Evolutionary conservation across 2,888 invertebrate species (phyloP), one percentile per base, ranked within the genome.

Genomic region (Athetis lepigone): DNA sequence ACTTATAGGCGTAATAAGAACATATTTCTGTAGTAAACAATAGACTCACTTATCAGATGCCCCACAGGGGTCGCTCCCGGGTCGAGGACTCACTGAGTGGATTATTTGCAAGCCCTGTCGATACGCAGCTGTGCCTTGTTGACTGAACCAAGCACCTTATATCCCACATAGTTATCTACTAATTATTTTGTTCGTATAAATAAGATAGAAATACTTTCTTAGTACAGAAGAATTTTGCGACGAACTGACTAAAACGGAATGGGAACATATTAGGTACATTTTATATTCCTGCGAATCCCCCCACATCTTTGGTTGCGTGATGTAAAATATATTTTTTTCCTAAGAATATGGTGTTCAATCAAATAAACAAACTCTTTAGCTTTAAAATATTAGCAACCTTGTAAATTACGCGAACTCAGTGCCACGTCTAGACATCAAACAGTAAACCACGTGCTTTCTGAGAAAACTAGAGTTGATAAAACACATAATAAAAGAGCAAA

Each of bases 41-140:
- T 72, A 56, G 52, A 51, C 8, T 37, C 25, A 42, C 46, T 67
- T 50, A 68, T 57, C 45, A 57, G 64, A 60, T 72, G 47, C 29
- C 50, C 47, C 46, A 39, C 18, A 49, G 50, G 68, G 63, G 51
- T 57, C 63, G 59, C 55, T 33, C 60, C 18, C 42, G 27, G 64
- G 64, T 70, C 68, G 70, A 64, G 65, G 62, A 70, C 51, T 54
- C 50, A 59, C 49, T 45, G 51, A 73, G 67, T 63, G 70, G 60
- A 66, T 72, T 80, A 74, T 82, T 82, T 80, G 71, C 79, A 68
- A 77, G 62, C 64, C 51, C 49, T 63, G 58, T 66, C 79, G 67
- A 80, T 71, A 79, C 70, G 52, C 78, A 82, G 82, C 72, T 76
- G 75, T 25, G 70, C 58, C 49, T 60, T 73, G 58, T 70, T 79